phyloP scores from a whole-genome alignment of 2,888 invertebrate species.

The Boloria selene region DNA sequence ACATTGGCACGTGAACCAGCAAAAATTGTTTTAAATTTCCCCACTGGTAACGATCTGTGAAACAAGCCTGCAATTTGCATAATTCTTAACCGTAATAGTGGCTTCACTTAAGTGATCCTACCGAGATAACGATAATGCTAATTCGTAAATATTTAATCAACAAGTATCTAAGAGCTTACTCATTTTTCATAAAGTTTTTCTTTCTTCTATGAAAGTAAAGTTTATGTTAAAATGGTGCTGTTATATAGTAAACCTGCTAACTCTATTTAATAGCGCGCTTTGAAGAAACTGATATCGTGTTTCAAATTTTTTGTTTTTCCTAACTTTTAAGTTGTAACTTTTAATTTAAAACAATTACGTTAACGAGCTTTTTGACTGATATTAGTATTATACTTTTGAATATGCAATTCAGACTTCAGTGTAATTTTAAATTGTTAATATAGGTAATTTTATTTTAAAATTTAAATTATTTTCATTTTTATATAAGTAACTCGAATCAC shows the following conservation, averaged over 20 bases:
- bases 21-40: conserved; percentile 62
- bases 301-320: too few species aligned
- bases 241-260: conserved; percentile 5
- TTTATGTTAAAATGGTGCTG: conserved; percentile 2
- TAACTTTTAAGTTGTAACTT: not conserved
- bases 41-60: conserved; percentile 44
- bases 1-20: conserved; percentile 57
- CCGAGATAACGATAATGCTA: conserved; percentile 37
- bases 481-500: too few species aligned
- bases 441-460: not conserved
- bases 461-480: not conserved
- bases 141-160: conserved; percentile 34
- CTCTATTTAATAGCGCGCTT: conserved; percentile 7
- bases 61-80: conserved; percentile 50
- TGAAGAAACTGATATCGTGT: conserved; percentile 1
- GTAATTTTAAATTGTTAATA: conserved; percentile 1
- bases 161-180: conserved; percentile 26
- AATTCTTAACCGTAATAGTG: conserved; percentile 45
- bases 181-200: conserved; percentile 3
- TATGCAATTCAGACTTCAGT: not conserved
- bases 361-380: not conserved
- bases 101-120: conserved; percentile 41
- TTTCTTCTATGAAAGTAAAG: not conserved
- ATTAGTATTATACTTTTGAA: too few species aligned
- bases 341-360: not conserved